A percentile compares a stretch with the other conserved stretches of the same genome.
These are phyloP conservation scores for Trichechus manatus DNA, from an alignment of 2,113 vertebrate genomes.

Conservation along the genomic window DNA sequence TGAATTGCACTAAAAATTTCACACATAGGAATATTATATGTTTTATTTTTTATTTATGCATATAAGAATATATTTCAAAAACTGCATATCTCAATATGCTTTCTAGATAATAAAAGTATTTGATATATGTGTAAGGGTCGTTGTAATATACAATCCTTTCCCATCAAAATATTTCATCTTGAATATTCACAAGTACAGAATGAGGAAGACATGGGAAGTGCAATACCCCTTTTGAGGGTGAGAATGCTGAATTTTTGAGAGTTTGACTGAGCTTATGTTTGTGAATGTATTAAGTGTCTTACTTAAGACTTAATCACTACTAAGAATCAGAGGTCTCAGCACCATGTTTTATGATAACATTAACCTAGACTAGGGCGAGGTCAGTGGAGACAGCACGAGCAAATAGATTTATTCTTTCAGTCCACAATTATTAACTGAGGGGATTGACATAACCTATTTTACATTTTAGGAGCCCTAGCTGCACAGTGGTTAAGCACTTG, in stretches of 20 bases:
- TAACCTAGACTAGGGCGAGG: neutral
- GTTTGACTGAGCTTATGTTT: neutral
- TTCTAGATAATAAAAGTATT: neutral
- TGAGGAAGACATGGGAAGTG: neutral
- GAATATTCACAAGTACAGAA: neutral
- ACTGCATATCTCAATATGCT: neutral
- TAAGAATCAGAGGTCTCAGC: neutral
- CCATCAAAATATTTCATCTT: neutral
- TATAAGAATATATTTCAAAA: conserved; percentile 1
- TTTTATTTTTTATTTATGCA: neutral
- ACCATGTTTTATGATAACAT: neutral
- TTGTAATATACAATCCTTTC: neutral
- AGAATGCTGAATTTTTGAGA: neutral
- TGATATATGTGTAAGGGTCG: neutral
- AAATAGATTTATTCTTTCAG: neutral
- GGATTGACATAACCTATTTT: neutral
- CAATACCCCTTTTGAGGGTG: neutral
- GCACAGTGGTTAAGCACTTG: too few species aligned
- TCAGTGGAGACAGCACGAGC: neutral
- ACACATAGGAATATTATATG: neutral
- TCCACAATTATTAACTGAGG: neutral
- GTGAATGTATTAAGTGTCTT: neutral
- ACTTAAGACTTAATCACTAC: neutral
- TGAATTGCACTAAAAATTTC: neutral
- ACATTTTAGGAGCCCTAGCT: too few species aligned